phyloP scores from a whole-genome alignment of 2,888 invertebrate species.

The Mythimna lalbum region DNA sequence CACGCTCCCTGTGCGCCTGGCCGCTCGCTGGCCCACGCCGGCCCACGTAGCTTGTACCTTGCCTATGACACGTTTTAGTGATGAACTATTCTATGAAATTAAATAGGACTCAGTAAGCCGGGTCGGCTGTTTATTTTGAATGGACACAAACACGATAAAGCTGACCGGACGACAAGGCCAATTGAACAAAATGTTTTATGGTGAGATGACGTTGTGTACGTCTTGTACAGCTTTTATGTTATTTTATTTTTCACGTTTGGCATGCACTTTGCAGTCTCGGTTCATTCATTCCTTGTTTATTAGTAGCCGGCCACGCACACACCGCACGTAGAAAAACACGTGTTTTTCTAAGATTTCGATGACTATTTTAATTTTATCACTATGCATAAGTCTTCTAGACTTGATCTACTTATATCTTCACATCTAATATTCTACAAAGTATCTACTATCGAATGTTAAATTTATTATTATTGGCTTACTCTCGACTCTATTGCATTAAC shows the following conservation, averaged over 20 bases:
- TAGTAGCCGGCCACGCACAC: conserved; percentile 82
- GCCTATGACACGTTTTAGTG: conserved; percentile 84
- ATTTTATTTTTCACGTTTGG: conserved; percentile 81
- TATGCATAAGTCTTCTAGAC: conserved; percentile 7
- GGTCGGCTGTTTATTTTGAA: conserved; percentile 77
- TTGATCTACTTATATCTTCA: conserved; percentile 17
- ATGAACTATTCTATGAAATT: conserved; percentile 82
- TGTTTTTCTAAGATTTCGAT: conserved; percentile 62
- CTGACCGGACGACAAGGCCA: conserved; percentile 80
- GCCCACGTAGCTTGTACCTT: conserved; percentile 54
- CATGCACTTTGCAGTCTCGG: conserved; percentile 81
- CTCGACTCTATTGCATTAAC: conserved; percentile 30
- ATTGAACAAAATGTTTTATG: conserved; percentile 89
- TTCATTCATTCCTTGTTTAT: conserved; percentile 75
- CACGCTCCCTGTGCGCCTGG: conserved; percentile 68
- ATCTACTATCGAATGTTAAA: conserved; percentile 21
- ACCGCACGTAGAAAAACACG: conserved; percentile 76
- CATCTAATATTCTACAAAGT: conserved; percentile 17
- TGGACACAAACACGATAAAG: conserved; percentile 82
- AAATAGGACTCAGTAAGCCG: conserved; percentile 69
- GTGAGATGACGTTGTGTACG: conserved; percentile 87
- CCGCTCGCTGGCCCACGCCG: conserved; percentile 49
- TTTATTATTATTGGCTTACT: conserved; percentile 34
- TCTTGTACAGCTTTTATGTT: conserved; percentile 80
- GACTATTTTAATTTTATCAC: conserved; percentile 30